Evolutionary conservation across 2,797 vertebrate species (phyloP), one percentile per base, ranked within the genome.

Genomic region (Silurus lanzhouensis): DNA sequence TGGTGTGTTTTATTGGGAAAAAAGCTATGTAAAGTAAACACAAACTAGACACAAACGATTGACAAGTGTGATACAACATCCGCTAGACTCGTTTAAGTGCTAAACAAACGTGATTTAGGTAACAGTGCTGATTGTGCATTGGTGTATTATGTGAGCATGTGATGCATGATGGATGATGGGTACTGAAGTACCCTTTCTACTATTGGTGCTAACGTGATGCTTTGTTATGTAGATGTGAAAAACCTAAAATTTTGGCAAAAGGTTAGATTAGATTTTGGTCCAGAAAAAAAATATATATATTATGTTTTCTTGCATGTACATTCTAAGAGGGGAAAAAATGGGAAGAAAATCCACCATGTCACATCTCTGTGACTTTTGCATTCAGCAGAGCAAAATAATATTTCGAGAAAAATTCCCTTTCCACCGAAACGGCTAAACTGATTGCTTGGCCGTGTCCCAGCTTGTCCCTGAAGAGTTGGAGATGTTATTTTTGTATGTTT

Each of bases 381-480:
- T 78, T 78, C 55, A 58, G 48, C 61, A 44, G 20, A 68, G 74
- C 31, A 60, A 79, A 31, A 55, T 22, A 77, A 78, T 61, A 58
- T 22, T 60, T 79, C 31, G 38, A 7, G 48, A 84, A 15, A 46
- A 10, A 7, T 58, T 67, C 52, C 38, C 64, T 13, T 20, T 48
- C 55, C 12, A 22, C 12, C 57, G 7, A 71, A 61, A 57, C 13
- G 76, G 27, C 9, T 31, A 27, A 61, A 78, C 58, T 20, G 64
- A 71, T 79, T 84, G 22, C 58, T n/a, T 72, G 76, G 64, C 83
- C 61, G n/a, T 71, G 57, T 78, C 57, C 60, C 57, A 38, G 77
- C 58, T 74, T 72, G 58, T 72, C 77, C 38, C 58, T 46, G 77
- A 13, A 64, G 38, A 63, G 31, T 77, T 25, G 12, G 5, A 31